phyloP scores from a whole-genome alignment of 2,888 invertebrate species.

The Ephialtes manifestator region DNA sequence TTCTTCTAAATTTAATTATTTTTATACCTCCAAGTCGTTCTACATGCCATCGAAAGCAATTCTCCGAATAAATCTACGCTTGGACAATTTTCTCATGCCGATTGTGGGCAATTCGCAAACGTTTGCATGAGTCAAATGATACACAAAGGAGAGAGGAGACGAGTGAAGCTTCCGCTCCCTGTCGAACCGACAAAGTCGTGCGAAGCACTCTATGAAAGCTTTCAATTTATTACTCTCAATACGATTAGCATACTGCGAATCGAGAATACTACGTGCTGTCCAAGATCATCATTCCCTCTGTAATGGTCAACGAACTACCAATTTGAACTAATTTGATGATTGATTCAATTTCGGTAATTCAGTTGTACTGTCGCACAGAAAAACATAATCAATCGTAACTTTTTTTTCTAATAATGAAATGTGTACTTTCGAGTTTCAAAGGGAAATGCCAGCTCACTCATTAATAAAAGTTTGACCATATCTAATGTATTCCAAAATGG shows the following conservation, averaged over 20 bases:
- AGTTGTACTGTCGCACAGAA: not conserved
- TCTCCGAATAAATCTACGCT: not conserved
- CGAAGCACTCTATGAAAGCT: conserved; percentile 42
- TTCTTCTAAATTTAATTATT: not conserved
- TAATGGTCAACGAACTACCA: conserved; percentile 55
- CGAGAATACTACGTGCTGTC: conserved; percentile 37
- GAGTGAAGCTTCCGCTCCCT: conserved; percentile 45
- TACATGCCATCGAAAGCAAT: not conserved
- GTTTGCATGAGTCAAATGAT: conserved; percentile 48
- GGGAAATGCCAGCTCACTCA: too few relatives aligned
- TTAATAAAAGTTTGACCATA: too few relatives aligned
- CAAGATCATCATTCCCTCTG: conserved; percentile 30
- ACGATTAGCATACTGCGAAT: conserved; percentile 46
- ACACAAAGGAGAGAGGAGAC: conserved; percentile 57
- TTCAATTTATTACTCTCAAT: conserved; percentile 63
- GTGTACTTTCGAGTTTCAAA: too few relatives aligned
- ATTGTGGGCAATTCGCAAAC: conserved; percentile 31
- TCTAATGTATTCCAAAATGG: too few relatives aligned
- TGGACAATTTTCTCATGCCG: conserved; percentile 34
- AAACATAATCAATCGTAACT: not conserved
- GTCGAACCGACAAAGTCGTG: conserved; percentile 49
- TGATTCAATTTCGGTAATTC: conserved; percentile 40
- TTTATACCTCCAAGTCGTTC: not conserved
- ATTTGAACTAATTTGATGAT: conserved; percentile 48
- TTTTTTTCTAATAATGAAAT: not conserved